Conservation (phyloP, 92 coral and sea anemone species). For the Actinostola sp. region DNA sequence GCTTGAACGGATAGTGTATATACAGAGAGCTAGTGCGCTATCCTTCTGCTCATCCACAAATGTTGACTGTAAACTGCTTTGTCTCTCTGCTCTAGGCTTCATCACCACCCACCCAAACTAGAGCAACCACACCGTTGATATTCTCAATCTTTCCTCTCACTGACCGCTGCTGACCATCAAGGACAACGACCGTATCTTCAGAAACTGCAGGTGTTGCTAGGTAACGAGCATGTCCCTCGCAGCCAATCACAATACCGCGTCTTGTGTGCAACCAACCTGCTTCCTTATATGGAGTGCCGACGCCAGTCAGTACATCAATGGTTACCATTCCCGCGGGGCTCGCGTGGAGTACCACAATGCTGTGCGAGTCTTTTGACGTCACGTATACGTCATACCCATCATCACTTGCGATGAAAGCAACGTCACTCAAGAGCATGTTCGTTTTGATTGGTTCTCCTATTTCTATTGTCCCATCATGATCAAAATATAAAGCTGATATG, state of each 20-base stretch:
- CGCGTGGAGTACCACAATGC: constrained; percentile 51
- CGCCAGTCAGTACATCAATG: constrained; percentile 44
- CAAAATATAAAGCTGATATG: constrained; percentile 50
- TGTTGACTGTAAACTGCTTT: background rate
- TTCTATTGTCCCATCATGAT: constrained; percentile 49
- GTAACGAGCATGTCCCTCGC: constrained; percentile 59
- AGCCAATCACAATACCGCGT: constrained; percentile 65
- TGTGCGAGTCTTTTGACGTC: constrained; percentile 61
- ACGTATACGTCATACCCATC: constrained; percentile 73
- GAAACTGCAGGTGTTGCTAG: constrained; percentile 70
- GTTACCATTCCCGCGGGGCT: constrained; percentile 54
- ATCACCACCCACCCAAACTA: constrained; percentile 59
- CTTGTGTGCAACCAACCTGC: constrained; percentile 59
- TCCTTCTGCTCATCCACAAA: no score
- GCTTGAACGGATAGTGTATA: no score
- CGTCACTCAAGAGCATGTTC: constrained; percentile 57
- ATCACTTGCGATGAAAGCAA: constrained; percentile 55
- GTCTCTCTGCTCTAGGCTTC: constrained; percentile 5
- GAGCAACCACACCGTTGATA: constrained; percentile 38
- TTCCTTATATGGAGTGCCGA: constrained; percentile 42
- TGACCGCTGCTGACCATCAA: constrained; percentile 57
- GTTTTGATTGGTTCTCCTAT: constrained; percentile 65
- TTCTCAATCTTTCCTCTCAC: constrained; percentile 49
- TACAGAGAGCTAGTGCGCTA: no score
- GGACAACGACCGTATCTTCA: constrained; percentile 56